Conservation (phyloP, 2,888 invertebrate species). For the Dendrolimus pini region DNA sequence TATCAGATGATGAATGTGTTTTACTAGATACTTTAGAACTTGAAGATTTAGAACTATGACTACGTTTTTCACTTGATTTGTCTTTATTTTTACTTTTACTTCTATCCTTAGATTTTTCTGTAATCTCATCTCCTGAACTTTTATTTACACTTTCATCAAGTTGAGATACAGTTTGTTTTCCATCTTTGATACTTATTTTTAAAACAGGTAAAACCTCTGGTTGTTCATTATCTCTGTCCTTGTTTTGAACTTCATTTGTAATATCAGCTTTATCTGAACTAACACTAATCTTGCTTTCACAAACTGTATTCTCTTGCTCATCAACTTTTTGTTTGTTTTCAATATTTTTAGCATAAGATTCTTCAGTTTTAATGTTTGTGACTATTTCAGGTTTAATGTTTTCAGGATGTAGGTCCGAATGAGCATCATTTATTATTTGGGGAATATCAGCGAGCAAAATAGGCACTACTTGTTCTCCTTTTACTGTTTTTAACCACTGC, state of each 20-base stretch:
- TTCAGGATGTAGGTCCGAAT: constrained; percentile 28
- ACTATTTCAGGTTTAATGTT: constrained; percentile 18
- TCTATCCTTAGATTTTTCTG: constrained; percentile 48
- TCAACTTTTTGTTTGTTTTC: constrained; percentile 8
- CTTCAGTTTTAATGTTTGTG: constrained; percentile 10
- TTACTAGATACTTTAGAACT: constrained; percentile 58
- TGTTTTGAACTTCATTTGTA: constrained; percentile 14
- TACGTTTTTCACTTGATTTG: constrained; percentile 68
- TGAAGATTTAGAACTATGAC: constrained; percentile 34
- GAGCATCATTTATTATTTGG: constrained; percentile 45
- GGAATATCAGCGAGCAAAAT: constrained; percentile 52
- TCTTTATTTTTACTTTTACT: constrained; percentile 54
- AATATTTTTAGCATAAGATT: constrained; percentile 16
- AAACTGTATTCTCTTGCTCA: background rate
- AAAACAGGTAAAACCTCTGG: constrained; percentile 51
- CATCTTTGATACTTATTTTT: constrained; percentile 84
- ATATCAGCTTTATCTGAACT: constrained; percentile 8
- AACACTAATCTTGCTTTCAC: constrained; percentile 6
- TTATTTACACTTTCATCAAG: constrained; percentile 58
- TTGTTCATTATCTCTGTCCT: constrained; percentile 39
- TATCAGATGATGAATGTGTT: constrained; percentile 57
- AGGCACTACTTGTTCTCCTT: constrained; percentile 80
- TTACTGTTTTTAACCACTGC: constrained; percentile 93
- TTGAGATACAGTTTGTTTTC: constrained; percentile 82
- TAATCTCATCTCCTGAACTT: constrained; percentile 37